Percentiles rank a stretch among this genome's conserved stretches.
Evolutionary conservation across 2,113 vertebrate species (phyloP).

Genomic region (Hyperopisus bebe): DNA sequence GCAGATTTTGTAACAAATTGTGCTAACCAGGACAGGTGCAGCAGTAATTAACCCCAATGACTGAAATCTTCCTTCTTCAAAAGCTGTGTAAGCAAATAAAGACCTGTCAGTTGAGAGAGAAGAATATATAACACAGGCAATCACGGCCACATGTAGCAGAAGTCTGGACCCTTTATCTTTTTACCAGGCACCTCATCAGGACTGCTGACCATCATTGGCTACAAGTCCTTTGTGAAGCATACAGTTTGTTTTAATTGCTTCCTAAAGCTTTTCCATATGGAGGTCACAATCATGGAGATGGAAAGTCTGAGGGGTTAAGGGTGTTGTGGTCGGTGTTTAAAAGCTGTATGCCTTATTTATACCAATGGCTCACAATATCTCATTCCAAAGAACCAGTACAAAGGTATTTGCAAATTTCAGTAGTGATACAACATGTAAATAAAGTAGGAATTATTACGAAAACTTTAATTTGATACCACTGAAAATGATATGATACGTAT

Average conservation of each 20-base stretch:
- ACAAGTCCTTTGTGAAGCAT: slow-evolving; percentile 49
- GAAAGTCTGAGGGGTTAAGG: neutral
- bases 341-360: slow-evolving; percentile 18
- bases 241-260: slow-evolving; percentile 66
- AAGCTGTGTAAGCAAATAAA: slow-evolving; percentile 76
- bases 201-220: slow-evolving; percentile 32
- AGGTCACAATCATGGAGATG: slow-evolving; percentile 26
- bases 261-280: slow-evolving; percentile 72
- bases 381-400: slow-evolving; percentile 26
- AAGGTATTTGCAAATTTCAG: slow-evolving; percentile 34
- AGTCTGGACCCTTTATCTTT: slow-evolving; percentile 63
- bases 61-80: slow-evolving; percentile 48
- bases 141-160: slow-evolving; percentile 34
- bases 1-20: slow-evolving; percentile 56
- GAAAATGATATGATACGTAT: neutral
- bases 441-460: slow-evolving; percentile 1
- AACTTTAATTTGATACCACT: slow-evolving; percentile 7
- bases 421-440: slow-evolving; percentile 1
- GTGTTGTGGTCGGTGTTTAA: slow-evolving; percentile 26
- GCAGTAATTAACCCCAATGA: slow-evolving; percentile 58
- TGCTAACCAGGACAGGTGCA: slow-evolving; percentile 65
- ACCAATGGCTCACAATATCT: slow-evolving; percentile 22
- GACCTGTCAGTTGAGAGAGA: slow-evolving; percentile 54
- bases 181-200: slow-evolving; percentile 65
- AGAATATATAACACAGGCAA: slow-evolving; percentile 51